Evolutionary conservation across 2,888 invertebrate species (phyloP).

Genomic region (Lasioglossum calceatum): DNA sequence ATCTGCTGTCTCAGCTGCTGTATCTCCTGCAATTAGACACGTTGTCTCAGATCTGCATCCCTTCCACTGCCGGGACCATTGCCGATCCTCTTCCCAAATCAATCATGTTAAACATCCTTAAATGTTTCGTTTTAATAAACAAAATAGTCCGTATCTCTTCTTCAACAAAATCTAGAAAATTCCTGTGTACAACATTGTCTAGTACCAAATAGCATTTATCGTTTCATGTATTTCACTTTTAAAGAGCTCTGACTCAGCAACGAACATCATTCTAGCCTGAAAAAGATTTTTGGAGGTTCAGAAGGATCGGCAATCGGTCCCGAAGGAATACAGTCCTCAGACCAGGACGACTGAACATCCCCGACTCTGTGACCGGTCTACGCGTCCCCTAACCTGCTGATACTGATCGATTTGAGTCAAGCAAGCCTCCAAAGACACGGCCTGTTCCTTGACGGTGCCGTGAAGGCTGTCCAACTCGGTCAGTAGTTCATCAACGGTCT

Average conservation of each 20-base stretch:
- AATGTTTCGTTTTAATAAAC: not conserved
- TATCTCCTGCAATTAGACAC: conserved; percentile 87
- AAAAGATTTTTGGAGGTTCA: not conserved
- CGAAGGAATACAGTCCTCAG: conserved; percentile 43
- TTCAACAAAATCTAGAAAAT: not conserved
- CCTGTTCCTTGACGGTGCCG: conserved; percentile 88
- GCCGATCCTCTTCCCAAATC: conserved; percentile 23
- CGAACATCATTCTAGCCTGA: not conserved
- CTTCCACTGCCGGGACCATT: conserved; percentile 19
- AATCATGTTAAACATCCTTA: not conserved
- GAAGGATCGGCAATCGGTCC: conserved; percentile 37
- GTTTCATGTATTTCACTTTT: not conserved
- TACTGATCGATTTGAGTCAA: conserved; percentile 94
- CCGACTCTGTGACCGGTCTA: not conserved
- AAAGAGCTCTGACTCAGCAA: no score
- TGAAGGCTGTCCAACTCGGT: conserved; percentile 89
- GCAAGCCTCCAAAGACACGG: conserved; percentile 89
- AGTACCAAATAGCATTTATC: not conserved
- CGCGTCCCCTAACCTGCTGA: conserved; percentile 86
- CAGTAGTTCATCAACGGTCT: conserved; percentile 89
- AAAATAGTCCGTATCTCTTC: no score
- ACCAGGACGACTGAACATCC: not conserved
- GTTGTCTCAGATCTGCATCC: conserved; percentile 36
- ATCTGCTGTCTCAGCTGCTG: conserved; percentile 93
- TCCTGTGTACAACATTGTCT: not conserved